A percentile compares a stretch with the other conserved stretches of the same genome.
Evolutionary conservation across 2,797 vertebrate genomes (phyloP).

Genomic region (Amniataba percoides): DNA sequence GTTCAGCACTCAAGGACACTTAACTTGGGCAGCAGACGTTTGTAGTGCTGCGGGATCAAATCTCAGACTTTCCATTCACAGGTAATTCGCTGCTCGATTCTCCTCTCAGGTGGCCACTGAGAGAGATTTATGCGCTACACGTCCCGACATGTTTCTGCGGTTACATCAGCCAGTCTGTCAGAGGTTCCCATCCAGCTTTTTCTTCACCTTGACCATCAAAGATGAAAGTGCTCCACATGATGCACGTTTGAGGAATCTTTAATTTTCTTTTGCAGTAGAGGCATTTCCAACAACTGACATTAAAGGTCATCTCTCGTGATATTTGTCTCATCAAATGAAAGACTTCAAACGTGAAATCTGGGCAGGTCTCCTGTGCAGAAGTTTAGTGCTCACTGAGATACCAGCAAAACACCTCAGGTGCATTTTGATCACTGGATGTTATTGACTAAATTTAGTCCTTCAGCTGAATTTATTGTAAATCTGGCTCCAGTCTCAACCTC

Average conservation of each 20-base stretch:
- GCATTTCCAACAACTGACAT: background rate
- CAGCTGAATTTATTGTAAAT: background rate
- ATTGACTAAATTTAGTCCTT: background rate
- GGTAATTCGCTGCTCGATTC: slow-evolving; percentile 3
- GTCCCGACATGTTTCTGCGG: slow-evolving; percentile 18
- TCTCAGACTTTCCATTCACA: slow-evolving; percentile 8
- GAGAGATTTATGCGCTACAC: slow-evolving; percentile 6
- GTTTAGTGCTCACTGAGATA: background rate
- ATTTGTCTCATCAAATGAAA: background rate
- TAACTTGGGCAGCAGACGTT: slow-evolving; percentile 10
- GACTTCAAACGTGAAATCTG: background rate
- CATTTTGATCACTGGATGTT: background rate
- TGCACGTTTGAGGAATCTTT: background rate
- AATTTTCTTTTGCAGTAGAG: background rate
- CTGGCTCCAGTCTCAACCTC: background rate
- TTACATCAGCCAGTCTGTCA: slow-evolving; percentile 36
- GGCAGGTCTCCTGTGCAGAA: no score
- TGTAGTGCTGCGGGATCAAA: background rate
- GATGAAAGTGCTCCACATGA: slow-evolving; percentile 11
- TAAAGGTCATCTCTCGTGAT: slow-evolving; percentile 1
- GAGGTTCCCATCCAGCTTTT: background rate
- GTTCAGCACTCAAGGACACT: background rate
- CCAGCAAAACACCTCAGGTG: background rate
- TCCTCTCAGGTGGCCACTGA: background rate
- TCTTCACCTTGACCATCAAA: slow-evolving; percentile 39